Percentiles rank a stretch among this genome's conserved stretches.
These are phyloP conservation scores for Sciaenops ocellatus DNA, from an alignment of 2,797 vertebrate genomes.

Conservation along the genomic window DNA sequence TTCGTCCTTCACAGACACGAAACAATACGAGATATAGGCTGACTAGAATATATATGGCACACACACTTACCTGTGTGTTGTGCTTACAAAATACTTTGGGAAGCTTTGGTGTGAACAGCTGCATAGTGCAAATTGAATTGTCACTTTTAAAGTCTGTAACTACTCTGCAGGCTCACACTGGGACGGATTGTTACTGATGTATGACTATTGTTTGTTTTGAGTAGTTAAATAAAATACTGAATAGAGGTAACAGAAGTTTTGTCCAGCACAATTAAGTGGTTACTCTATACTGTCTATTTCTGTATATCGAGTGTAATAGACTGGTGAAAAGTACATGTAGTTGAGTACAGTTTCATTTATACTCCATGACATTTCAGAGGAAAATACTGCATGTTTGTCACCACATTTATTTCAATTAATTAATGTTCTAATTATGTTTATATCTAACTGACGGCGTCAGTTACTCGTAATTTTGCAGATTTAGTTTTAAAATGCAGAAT, in stretches of 20 bases:
- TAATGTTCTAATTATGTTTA: neutral
- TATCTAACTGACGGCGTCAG: neutral
- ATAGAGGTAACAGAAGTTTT: neutral
- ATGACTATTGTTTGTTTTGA: neutral
- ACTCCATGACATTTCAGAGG: too few relatives aligned
- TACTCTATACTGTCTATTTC: neutral
- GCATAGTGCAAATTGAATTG: constrained; percentile 27
- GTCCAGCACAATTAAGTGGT: neutral
- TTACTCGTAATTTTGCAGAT: neutral
- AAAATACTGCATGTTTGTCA: neutral
- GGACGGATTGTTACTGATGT: neutral
- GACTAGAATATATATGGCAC: constrained; percentile 2
- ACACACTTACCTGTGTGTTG: neutral
- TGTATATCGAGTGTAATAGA: neutral
- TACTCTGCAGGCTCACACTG: neutral
- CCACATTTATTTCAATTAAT: neutral
- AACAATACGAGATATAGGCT: constrained; percentile 38
- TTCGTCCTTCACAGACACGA: constrained; percentile 29
- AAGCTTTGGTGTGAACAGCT: constrained; percentile 45
- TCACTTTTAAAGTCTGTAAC: neutral
- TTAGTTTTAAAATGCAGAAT: neutral
- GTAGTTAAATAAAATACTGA: neutral
- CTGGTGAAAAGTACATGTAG: neutral
- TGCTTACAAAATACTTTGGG: constrained; percentile 20
- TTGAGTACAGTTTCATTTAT: neutral